Conservation (phyloP, 2,888 invertebrate species). For the Boloria euphrosyne region DNA sequence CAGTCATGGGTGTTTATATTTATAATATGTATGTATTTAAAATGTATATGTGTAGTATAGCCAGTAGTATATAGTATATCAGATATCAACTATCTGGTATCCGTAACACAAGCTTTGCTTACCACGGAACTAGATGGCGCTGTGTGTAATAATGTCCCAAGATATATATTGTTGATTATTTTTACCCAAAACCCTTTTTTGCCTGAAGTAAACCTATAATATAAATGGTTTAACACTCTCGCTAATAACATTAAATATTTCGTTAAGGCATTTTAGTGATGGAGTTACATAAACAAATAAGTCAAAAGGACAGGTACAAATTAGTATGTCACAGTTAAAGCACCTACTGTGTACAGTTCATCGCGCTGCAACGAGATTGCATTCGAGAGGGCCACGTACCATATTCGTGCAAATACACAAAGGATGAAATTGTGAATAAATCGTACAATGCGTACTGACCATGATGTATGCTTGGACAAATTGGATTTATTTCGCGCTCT, state of each 20-base stretch:
- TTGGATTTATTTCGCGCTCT: conserved; percentile 77
- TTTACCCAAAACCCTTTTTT: too few relatives aligned
- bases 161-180: too few relatives aligned
- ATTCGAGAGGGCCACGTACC: conserved; percentile 10
- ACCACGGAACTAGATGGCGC: too few relatives aligned
- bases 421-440: conserved; percentile 59
- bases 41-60: too few relatives aligned
- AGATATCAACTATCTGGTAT: too few relatives aligned
- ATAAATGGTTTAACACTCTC: background rate
- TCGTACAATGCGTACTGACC: conserved; percentile 68
- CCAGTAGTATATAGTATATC: too few relatives aligned
- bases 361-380: conserved; percentile 18
- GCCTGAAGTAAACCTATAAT: too few relatives aligned
- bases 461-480: conserved; percentile 78
- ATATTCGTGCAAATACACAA: background rate
- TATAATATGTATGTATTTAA: too few relatives aligned
- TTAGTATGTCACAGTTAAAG: conserved; percentile 8
- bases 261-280: background rate
- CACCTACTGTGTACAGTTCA: background rate
- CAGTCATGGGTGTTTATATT: too few relatives aligned
- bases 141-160: too few relatives aligned
- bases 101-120: too few relatives aligned
- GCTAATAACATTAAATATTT: background rate
- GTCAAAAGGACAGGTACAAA: background rate
- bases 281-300: background rate